Base-by-base conservation (phyloP, 2,113 vertebrate species). In the Pelobates fuscus region DNA sequence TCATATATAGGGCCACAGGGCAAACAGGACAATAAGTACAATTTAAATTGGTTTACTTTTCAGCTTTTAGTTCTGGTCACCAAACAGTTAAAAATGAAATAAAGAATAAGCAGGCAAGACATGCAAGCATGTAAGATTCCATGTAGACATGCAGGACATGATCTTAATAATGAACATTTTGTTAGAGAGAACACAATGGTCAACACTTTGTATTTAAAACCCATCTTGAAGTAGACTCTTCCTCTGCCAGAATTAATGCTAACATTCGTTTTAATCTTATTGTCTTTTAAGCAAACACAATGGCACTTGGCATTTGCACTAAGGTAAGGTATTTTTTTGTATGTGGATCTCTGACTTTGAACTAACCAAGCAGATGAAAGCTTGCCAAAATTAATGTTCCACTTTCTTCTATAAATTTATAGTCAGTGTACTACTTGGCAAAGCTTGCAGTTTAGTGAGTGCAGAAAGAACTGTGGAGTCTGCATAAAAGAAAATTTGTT, bases 321-420 rank as follows among this genome's bases (percentile, higher is more conserved):
- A 66, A 74, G 49, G 71, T 74, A 74, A 74, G 71, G 71, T 58
- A 74, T 74, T 66, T 66, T 71, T 73, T 74, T 37, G 17, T 1
- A 17, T 29, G 32, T 58, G 52, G 72, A 67, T 67, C 54, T 65
- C 72, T 76, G 71, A 67, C 72, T 76, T 67, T 76, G 54, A 76
- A 76, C 72, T 76, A 76, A 76, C 72, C 72, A 67, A 76, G 55
- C 73, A 77, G 73, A 76, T 77, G 73, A 77, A 77, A 68, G 73
- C 65, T 77, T 77, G 64, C 73, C 73, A 77, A 77, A 77, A 77
- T 77, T 66, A 77, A 77, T 68, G 64, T 77, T 77, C 73, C 62
- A 68, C 65, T 68, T 68, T 65, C 65, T 25, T 64, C 65, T 52
- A 57, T 68, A 68, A 68, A 77, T 77, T 68, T 77, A 68, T 77